Percentiles rank a stretch among this genome's conserved stretches.
Evolutionary conservation across 64 coral and sea anemone genomes (phyloP).

Genomic region (Actinia equina): DNA sequence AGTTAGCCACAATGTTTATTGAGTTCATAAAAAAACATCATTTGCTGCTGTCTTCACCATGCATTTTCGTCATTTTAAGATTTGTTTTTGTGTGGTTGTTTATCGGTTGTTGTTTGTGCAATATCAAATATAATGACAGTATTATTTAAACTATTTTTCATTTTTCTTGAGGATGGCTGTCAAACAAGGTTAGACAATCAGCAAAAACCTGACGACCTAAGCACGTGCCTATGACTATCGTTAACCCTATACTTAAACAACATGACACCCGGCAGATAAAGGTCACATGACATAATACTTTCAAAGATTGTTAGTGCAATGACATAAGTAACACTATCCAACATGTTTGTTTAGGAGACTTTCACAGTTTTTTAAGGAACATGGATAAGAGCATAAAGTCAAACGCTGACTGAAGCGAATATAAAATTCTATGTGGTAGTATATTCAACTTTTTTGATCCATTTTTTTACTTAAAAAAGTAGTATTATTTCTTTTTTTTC

Average conservation of each 20-base stretch:
- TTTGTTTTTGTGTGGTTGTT: too few species aligned
- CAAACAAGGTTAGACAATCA: too few species aligned
- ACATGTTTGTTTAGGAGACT: not conserved
- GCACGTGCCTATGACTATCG: not conserved
- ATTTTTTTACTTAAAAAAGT: not conserved
- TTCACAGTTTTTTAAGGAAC: not conserved
- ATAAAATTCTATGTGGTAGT: too few species aligned
- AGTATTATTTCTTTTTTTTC: too few species aligned
- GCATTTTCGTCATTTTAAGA: too few species aligned
- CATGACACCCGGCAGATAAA: not conserved
- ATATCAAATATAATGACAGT: not conserved
- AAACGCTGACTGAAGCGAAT: not conserved
- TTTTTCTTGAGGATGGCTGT: not conserved
- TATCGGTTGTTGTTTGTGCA: not conserved
- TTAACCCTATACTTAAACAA: not conserved
- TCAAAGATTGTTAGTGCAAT: not conserved
- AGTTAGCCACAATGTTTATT: too few species aligned
- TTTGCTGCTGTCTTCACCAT: not conserved
- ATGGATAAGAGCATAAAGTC: not conserved
- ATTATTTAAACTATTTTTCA: not conserved
- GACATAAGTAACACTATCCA: slow-evolving; percentile 2
- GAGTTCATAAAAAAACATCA: too few species aligned
- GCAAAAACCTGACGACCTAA: slow-evolving; percentile 8
- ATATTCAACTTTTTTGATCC: too few species aligned
- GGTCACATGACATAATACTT: not conserved